Evolutionary conservation across 1,140 invertebrate species (phyloP).

Genomic region (Drosophila bocki): DNA sequence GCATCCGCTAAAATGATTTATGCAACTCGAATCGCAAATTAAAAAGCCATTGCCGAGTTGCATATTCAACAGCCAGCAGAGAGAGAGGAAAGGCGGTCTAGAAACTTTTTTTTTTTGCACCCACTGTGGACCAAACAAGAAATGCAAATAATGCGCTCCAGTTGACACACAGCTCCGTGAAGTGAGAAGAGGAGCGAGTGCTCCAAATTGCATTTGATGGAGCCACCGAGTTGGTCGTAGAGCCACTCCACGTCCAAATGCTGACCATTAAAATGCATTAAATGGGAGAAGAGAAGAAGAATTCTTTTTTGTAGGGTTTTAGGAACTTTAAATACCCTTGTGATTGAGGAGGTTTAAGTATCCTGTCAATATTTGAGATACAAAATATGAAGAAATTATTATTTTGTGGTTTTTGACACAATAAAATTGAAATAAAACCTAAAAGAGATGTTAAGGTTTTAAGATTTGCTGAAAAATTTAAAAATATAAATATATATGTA

Average conservation of each 20-base stretch:
- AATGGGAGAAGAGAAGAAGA: background rate
- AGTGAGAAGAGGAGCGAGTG: slow-evolving; percentile 11
- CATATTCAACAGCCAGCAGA: slow-evolving; percentile 34
- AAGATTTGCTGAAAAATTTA: background rate
- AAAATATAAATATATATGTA: background rate
- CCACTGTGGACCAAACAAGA: slow-evolving; percentile 54
- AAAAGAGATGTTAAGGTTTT: background rate
- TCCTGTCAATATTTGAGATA: fast-evolving
- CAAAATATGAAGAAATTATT: background rate
- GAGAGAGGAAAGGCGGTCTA: slow-evolving; percentile 10
- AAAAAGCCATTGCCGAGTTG: slow-evolving; percentile 60
- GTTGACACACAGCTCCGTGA: slow-evolving; percentile 36
- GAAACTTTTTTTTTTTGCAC: slow-evolving; percentile 55
- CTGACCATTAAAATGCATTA: slow-evolving; percentile 55
- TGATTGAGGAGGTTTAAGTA: background rate
- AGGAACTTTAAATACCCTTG: slow-evolving; percentile 5
- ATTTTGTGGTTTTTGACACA: too few species aligned
- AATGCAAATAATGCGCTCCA: slow-evolving; percentile 69
- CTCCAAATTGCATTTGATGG: slow-evolving; percentile 66
- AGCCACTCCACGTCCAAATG: slow-evolving; percentile 4
- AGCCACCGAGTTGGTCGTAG: slow-evolving; percentile 21
- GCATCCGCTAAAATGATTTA: slow-evolving; percentile 66
- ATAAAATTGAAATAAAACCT: too few species aligned
- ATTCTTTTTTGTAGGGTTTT: background rate
- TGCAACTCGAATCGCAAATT: slow-evolving; percentile 61